Evolutionary conservation across 1,140 invertebrate species (phyloP).

Genomic region (Riptortus pedestris): DNA sequence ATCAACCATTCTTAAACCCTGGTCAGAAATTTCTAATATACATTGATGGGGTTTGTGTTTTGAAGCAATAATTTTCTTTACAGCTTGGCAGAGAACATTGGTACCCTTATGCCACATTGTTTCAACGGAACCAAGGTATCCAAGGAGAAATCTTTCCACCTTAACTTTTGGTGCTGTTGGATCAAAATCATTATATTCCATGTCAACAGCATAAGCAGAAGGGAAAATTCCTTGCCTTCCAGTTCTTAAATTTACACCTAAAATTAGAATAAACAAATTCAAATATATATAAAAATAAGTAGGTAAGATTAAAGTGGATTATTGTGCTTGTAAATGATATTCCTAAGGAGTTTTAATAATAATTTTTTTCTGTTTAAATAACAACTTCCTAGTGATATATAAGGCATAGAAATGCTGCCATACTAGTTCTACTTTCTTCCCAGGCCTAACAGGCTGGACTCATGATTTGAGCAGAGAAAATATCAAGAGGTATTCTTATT

Average conservation of each 20-base stretch:
- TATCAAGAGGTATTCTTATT: too few relatives aligned
- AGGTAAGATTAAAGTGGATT: neutral
- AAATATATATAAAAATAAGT: neutral
- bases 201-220: constrained; percentile 89
- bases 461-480: too few relatives aligned
- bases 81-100: constrained; percentile 75
- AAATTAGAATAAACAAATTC: constrained; percentile 27
- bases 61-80: constrained; percentile 63
- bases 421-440: too few relatives aligned
- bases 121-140: constrained; percentile 92
- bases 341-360: too few relatives aligned
- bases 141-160: constrained; percentile 78
- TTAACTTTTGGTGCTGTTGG: constrained; percentile 72
- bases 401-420: too few relatives aligned
- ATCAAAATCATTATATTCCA: constrained; percentile 90
- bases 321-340: neutral
- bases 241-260: constrained; percentile 85
- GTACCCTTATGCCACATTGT: constrained; percentile 88
- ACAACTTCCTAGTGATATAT: too few relatives aligned
- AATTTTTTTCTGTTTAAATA: too few relatives aligned
- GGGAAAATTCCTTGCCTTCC: constrained; percentile 91
- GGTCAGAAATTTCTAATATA: constrained; percentile 88
- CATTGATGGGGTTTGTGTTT: constrained; percentile 59
- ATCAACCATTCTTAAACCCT: constrained; percentile 88
- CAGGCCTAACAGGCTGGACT: too few relatives aligned